Evolutionary conservation across 2,797 vertebrate genomes (phyloP).

Genomic region (Sebastolobus alascanus): DNA sequence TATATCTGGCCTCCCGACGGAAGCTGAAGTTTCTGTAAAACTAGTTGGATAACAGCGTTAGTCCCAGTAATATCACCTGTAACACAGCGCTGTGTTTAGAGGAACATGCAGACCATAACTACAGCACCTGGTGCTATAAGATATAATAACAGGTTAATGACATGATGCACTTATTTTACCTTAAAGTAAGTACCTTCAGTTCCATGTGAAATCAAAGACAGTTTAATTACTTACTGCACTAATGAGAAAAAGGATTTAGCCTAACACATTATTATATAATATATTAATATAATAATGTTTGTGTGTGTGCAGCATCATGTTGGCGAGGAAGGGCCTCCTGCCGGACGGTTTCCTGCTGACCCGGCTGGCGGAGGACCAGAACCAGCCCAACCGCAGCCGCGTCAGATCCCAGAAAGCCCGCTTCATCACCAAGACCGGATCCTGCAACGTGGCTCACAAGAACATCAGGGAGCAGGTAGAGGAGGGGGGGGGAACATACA

Average conservation of each 20-base stretch:
- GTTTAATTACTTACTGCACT: too few species aligned
- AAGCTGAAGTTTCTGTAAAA: too few species aligned
- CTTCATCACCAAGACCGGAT: slow-evolving; percentile 88
- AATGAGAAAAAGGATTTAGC: too few species aligned
- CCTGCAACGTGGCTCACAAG: slow-evolving; percentile 90
- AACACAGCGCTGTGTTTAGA: too few species aligned
- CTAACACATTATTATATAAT: neutral
- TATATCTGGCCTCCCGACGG: too few species aligned
- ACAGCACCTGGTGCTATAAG: too few species aligned
- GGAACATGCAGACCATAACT: too few species aligned
- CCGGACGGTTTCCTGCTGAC: slow-evolving; percentile 88
- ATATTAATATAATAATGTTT: neutral
- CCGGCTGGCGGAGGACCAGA: slow-evolving; percentile 85
- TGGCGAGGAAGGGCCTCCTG: slow-evolving; percentile 88
- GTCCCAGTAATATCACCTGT: too few species aligned
- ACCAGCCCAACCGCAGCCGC: slow-evolving; percentile 77
- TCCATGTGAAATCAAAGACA: too few species aligned
- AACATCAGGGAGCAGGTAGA: slow-evolving; percentile 88
- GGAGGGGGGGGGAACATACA: too few species aligned
- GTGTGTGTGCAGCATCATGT: slow-evolving; percentile 74
- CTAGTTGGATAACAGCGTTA: too few species aligned
- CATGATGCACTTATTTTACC: neutral
- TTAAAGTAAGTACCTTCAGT: fast-evolving
- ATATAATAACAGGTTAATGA: too few species aligned
- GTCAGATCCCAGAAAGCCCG: slow-evolving; percentile 80